Conservation (phyloP, 2,888 invertebrate species). For the Latrodectus elegans region DNA sequence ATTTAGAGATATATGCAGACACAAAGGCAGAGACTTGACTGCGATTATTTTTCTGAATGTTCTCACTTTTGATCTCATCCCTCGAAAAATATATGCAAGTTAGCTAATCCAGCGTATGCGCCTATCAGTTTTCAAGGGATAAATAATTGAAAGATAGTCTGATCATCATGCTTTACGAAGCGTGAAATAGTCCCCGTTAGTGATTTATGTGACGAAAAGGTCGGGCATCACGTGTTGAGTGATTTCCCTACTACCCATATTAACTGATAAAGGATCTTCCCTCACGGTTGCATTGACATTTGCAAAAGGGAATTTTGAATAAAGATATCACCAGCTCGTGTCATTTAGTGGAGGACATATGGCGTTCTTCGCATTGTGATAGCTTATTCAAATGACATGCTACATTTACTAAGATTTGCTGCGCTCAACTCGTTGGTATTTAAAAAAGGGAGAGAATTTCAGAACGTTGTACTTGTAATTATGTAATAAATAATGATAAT, state of each 20-base stretch:
- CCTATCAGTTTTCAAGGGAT: constrained; percentile 46
- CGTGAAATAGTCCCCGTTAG: constrained; percentile 43
- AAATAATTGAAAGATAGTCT: constrained; percentile 54
- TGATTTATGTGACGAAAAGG: constrained; percentile 55
- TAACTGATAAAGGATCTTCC: constrained; percentile 28
- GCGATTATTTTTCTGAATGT: background rate
- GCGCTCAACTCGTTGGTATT: too few species aligned
- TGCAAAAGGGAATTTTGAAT: constrained; percentile 40
- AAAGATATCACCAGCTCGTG: constrained; percentile 10
- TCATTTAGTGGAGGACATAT: background rate
- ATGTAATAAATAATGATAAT: too few species aligned
- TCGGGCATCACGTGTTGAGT: constrained; percentile 28
- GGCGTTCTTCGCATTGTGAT: background rate
- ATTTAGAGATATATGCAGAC: constrained; percentile 15
- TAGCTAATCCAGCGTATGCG: constrained; percentile 16
- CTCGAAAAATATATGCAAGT: constrained; percentile 33
- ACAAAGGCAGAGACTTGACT: background rate
- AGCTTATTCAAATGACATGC: too few species aligned
- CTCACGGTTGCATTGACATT: constrained; percentile 34
- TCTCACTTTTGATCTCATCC: constrained; percentile 16
- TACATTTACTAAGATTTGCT: too few species aligned
- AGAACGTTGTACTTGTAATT: too few species aligned
- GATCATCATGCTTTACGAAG: constrained; percentile 53
- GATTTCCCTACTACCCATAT: constrained; percentile 29
- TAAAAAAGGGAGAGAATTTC: too few species aligned